Evolutionary conservation across 2,888 invertebrate genomes (phyloP).

Genomic region (Crossocerus cetratus): DNA sequence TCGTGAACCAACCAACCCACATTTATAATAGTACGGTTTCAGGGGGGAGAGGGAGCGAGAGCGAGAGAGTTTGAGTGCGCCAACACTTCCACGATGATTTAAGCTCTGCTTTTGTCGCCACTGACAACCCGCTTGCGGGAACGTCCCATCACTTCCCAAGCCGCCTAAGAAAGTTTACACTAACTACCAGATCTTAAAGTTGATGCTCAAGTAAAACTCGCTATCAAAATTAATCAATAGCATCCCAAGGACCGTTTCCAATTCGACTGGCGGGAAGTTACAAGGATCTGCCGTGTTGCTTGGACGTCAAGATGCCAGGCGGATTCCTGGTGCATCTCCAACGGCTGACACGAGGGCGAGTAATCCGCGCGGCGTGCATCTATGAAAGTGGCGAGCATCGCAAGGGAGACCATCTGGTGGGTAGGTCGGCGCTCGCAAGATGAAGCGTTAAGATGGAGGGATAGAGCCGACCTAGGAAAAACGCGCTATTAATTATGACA

Average conservation of each 20-base stretch:
- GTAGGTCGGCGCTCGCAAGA: slow-evolving; percentile 61
- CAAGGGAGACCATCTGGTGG: slow-evolving; percentile 63
- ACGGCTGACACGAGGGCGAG: slow-evolving; percentile 34
- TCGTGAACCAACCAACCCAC: slow-evolving; percentile 52
- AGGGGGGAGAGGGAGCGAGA: slow-evolving; percentile 25
- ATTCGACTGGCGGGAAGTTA: too few species aligned
- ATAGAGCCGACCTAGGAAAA: slow-evolving; percentile 50
- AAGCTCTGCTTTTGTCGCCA: slow-evolving; percentile 4
- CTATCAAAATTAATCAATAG: too few species aligned
- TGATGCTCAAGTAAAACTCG: too few species aligned
- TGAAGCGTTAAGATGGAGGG: slow-evolving; percentile 65
- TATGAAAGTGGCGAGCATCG: slow-evolving; percentile 54
- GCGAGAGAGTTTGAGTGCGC: background rate
- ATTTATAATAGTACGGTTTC: slow-evolving; percentile 69
- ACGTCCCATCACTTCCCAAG: background rate
- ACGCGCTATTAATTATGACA: slow-evolving; percentile 72
- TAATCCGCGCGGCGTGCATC: slow-evolving; percentile 30
- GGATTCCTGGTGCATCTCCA: slow-evolving; percentile 50
- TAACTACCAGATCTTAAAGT: too few species aligned
- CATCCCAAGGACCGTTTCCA: too few species aligned
- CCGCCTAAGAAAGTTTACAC: background rate
- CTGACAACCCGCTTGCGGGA: background rate
- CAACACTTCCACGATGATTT: slow-evolving; percentile 1
- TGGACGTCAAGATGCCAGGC: slow-evolving; percentile 28
- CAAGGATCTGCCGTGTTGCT: too few species aligned